These are phyloP conservation scores for Petromus typicus DNA, from an alignment of 2,113 vertebrate genomes.

Conservation along the genomic window DNA sequence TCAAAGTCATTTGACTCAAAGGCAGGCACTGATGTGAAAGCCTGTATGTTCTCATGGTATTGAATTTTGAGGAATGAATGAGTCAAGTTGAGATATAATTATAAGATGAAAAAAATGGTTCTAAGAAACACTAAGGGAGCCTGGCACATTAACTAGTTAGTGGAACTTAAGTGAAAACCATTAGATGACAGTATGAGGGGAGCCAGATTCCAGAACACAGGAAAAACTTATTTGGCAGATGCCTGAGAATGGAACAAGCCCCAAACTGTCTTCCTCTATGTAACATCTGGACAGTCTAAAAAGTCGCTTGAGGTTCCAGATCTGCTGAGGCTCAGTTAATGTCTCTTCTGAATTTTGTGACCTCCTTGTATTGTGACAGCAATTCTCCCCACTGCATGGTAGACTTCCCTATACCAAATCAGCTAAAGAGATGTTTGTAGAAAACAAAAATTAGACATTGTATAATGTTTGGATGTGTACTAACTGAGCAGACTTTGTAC, in stretches of 20 bases:
- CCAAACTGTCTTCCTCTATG: accelerated
- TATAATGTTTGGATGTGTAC: background rate
- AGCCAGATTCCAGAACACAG: background rate
- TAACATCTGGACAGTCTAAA: background rate
- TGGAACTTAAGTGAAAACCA: background rate
- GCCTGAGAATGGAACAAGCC: background rate
- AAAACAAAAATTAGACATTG: background rate
- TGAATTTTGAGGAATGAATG: background rate
- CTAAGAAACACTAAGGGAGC: background rate
- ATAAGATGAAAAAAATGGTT: background rate
- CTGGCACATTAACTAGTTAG: background rate
- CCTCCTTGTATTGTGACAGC: background rate
- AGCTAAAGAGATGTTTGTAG: background rate
- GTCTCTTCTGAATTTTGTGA: background rate
- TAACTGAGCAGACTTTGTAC: background rate
- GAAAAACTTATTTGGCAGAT: background rate
- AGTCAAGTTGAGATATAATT: background rate
- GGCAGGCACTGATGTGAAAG: background rate
- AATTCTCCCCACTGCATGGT: background rate
- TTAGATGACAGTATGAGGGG: accelerated
- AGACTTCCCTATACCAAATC: background rate
- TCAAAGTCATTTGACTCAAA: background rate
- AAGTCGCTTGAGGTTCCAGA: background rate
- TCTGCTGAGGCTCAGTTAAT: too few species aligned
- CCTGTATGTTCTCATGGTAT: background rate